Evolutionary conservation across 2,113 vertebrate genomes (phyloP), one percentile per base, ranked within the genome.

Genomic region (Craseonycteris thonglongyai): DNA sequence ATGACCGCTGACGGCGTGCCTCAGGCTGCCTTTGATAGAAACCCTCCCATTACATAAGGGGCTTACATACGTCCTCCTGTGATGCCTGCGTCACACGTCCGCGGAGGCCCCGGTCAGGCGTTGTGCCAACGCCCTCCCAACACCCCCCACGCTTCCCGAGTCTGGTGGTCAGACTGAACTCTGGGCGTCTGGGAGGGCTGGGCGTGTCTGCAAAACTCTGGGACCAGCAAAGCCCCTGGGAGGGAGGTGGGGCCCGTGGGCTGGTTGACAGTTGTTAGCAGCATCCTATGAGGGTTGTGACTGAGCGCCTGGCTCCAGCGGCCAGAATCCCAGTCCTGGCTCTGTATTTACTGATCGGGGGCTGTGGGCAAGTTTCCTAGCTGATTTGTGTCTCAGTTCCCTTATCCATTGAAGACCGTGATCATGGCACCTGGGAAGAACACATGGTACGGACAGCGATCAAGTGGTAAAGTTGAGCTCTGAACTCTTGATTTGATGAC

Each of bases 11-110:
- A 93, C 82, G 35, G 91, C 42, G 1, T 0, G 59, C 95, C 88
- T 15, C 28, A 0, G 91, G 96, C 95, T n/a, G 12, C 10, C 42
- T 92, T 56, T 22, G 75, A 35, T 35, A 15, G 38, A 61, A 42
- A 33, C 4, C 26, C 47, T n/a, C 59, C 47, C 19, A 0, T 95
- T 94, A 89, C 5, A 16, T 93, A 85, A 95, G 76, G 54, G 42
- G 40, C 65, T 92, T 92, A 92, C 75, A 35, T 95, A 93, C 97
- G 26, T 49, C 87, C 13, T 28, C 85, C 7, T 63, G 83, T 28
- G 75, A 68, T 5, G 15, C 35, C 85, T 10, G 1, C 4, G 1
- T 14, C 72, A 45, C 22, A 1, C 0, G 1, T 61, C 72, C 72
- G 15, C 16, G 0, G 42, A 83, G 76, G 49, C 8, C 3, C 86